A percentile compares a stretch with the other conserved stretches of the same genome.
phyloP scores from a whole-genome alignment of 2,113 vertebrate genomes.

The Sphaerodactylus townsendi region DNA sequence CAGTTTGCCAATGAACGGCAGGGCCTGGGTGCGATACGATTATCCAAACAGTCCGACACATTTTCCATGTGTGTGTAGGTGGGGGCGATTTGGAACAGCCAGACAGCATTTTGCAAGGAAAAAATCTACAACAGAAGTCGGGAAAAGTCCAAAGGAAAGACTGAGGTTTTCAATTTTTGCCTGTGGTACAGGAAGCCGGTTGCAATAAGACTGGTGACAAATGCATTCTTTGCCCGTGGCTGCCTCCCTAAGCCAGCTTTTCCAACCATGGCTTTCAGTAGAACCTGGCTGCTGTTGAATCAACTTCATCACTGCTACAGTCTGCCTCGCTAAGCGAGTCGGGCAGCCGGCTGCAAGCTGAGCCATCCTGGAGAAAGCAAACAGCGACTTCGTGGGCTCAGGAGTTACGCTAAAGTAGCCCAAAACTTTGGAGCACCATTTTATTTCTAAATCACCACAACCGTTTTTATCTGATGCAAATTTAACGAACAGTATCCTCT shows the following conservation, averaged over 20 bases:
- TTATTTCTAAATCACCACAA: not conserved
- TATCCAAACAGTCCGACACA: constrained; percentile 50
- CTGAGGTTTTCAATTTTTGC: constrained; percentile 76
- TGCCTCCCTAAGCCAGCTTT: constrained; percentile 53
- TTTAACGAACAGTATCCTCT: not conserved
- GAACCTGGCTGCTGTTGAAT: no score
- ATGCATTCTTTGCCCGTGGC: constrained; percentile 74
- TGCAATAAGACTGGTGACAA: constrained; percentile 64
- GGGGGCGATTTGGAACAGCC: constrained; percentile 8
- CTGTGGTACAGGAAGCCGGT: constrained; percentile 75
- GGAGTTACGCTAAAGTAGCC: constrained; percentile 59
- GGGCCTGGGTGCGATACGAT: constrained; percentile 30
- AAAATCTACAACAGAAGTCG: constrained; percentile 51
- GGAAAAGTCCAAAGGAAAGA: constrained; percentile 69
- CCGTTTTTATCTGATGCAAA: not conserved
- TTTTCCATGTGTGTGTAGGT: constrained; percentile 62
- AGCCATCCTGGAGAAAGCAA: constrained; percentile 74
- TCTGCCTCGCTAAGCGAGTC: no score
- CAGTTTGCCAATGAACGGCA: constrained; percentile 60
- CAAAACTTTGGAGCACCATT: constrained; percentile 41
- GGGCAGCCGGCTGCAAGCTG: constrained; percentile 76
- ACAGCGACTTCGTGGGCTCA: constrained; percentile 60
- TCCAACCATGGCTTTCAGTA: no score
- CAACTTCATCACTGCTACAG: no score
- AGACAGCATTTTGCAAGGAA: not conserved